phyloP scores from a whole-genome alignment of 2,113 vertebrate species.

The Menura novaehollandiae region DNA sequence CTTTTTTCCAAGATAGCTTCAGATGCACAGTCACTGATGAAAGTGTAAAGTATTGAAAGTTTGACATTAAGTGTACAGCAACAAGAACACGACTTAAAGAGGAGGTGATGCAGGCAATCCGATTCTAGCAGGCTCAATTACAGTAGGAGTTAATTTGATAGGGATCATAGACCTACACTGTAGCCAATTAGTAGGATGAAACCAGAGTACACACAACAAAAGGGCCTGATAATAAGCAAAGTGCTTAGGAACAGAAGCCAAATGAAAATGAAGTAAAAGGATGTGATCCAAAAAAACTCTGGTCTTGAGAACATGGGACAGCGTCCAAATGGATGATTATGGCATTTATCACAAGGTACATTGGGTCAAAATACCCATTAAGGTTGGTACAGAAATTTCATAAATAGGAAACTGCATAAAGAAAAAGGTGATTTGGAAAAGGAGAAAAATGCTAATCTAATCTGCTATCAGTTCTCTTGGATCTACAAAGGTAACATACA shows the following conservation, averaged over 20 bases:
- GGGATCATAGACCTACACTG: conserved; percentile 43
- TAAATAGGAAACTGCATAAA: conserved; percentile 22
- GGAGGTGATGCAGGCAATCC: not conserved
- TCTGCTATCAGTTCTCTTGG: not conserved
- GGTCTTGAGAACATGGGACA: conserved; percentile 27
- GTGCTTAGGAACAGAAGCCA: conserved; percentile 55
- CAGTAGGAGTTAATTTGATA: conserved; percentile 54
- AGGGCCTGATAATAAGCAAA: conserved; percentile 50
- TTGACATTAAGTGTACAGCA: not conserved
- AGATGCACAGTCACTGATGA: not conserved
- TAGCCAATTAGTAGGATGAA: conserved; percentile 51
- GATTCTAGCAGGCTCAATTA: conserved; percentile 20
- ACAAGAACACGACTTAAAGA: not conserved
- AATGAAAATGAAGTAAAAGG: conserved; percentile 65
- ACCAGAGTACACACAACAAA: conserved; percentile 39
- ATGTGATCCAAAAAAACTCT: conserved; percentile 47
- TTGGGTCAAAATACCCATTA: conserved; percentile 39
- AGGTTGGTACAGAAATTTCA: conserved; percentile 11
- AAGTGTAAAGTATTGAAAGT: not conserved
- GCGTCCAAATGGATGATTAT: conserved; percentile 49
- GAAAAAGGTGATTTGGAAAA: not conserved
- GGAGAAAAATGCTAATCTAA: not conserved
- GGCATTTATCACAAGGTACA: conserved; percentile 36
- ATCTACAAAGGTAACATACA: not conserved
- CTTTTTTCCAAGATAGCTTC: not conserved